phyloP scores from a whole-genome alignment of 1,140 invertebrate genomes.

The Idris sp. region DNA sequence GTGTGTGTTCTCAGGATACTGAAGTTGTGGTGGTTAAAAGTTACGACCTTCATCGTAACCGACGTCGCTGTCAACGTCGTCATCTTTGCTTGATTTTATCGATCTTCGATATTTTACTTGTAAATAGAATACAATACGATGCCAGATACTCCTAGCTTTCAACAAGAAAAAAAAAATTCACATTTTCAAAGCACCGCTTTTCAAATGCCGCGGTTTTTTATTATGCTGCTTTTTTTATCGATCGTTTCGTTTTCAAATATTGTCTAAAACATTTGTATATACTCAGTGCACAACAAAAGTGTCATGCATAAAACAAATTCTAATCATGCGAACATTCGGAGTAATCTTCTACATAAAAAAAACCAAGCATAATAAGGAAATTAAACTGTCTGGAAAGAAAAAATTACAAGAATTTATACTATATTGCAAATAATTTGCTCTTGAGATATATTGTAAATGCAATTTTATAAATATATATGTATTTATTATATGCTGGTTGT shows the following conservation, averaged over 20 bases:
- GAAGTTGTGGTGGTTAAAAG: slow-evolving; percentile 33
- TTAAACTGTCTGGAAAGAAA: no score
- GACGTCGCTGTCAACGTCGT: slow-evolving; percentile 5
- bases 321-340: no score
- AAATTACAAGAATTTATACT: no score
- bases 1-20: slow-evolving; percentile 36
- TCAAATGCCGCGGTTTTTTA: slow-evolving; percentile 42
- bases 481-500: no score
- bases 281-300: no score
- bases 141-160: slow-evolving; percentile 35
- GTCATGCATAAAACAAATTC: no score
- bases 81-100: slow-evolving; percentile 50
- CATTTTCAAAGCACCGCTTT: slow-evolving; percentile 36
- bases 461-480: no score
- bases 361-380: no score
- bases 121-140: slow-evolving; percentile 53
- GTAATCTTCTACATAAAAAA: no score
- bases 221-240: slow-evolving; percentile 41
- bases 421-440: no score
- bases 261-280: slow-evolving; percentile 13
- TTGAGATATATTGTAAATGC: no score
- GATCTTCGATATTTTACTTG: slow-evolving; percentile 59
- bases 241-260: no score
- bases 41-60: slow-evolving; percentile 17
- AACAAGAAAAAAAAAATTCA: slow-evolving; percentile 34